A percentile compares a stretch with the other conserved stretches of the same genome.
Conservation (phyloP, 2,797 vertebrate species). For the Schizopygopsis pylzovi region DNA sequence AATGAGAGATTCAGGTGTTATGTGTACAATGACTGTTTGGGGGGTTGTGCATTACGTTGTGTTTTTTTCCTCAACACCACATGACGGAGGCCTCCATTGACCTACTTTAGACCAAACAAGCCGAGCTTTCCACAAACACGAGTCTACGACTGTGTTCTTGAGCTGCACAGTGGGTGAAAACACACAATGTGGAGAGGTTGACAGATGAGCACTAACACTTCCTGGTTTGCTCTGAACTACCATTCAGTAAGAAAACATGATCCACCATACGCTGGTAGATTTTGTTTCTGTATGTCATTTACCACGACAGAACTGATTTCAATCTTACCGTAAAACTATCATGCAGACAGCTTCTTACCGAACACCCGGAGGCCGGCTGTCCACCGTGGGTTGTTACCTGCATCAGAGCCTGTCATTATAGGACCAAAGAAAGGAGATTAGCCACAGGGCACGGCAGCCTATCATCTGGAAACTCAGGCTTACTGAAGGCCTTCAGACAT, state of each 20-base stretch:
- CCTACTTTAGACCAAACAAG: slow-evolving; percentile 58
- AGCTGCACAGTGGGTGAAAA: slow-evolving; percentile 30
- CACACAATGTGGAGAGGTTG: slow-evolving; percentile 26
- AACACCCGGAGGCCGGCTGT: slow-evolving; percentile 54
- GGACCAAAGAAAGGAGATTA: slow-evolving; percentile 55
- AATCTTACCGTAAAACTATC: slow-evolving; percentile 18
- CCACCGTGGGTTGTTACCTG: slow-evolving; percentile 54
- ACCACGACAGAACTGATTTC: slow-evolving; percentile 6
- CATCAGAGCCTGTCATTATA: slow-evolving; percentile 60
- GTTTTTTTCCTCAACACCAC: slow-evolving; percentile 39
- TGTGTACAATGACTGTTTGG: slow-evolving; percentile 1
- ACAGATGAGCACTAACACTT: slow-evolving; percentile 23
- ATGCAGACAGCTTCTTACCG: slow-evolving; percentile 19
- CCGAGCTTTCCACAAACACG: slow-evolving; percentile 37
- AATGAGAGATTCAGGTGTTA: not conserved
- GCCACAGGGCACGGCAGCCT: slow-evolving; percentile 54
- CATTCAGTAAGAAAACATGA: slow-evolving; percentile 11
- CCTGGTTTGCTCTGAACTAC: not conserved
- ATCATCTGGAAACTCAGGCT: slow-evolving; percentile 53
- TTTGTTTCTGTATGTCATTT: slow-evolving; percentile 23
- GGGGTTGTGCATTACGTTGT: slow-evolving; percentile 10
- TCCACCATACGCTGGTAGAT: not conserved
- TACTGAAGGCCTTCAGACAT: slow-evolving; percentile 40
- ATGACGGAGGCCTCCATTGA: slow-evolving; percentile 53
- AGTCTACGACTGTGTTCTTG: slow-evolving; percentile 1